Evolutionary conservation across 2,797 vertebrate genomes (phyloP), one percentile per base, ranked within the genome.

Genomic region (Clarias fuscus): DNA sequence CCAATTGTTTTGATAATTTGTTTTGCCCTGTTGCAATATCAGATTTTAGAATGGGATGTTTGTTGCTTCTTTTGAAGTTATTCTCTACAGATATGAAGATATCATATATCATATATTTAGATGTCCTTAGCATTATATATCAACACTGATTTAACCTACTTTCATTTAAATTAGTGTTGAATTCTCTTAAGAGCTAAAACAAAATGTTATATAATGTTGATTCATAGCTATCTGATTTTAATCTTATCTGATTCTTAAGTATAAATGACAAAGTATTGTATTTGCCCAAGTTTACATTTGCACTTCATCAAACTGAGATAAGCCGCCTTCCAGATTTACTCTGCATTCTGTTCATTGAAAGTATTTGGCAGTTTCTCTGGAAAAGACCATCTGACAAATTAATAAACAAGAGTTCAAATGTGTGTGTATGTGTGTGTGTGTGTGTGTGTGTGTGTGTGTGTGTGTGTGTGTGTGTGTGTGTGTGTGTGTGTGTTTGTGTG

Each of bases 381-480:
- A 64, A 79, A 80, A n/a, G 37, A 48, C 37, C 61, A 65, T 64
- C 40, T 81, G 78, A 24, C 37, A 65, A 61, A 61, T 58, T 8
- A 78, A 14, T 20, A 40, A 83, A 84, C 33, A 64, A 53, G 13
- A n/a, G 71, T n/a, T 40, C 48, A 40, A 5, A 10, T 84, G 27
- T 86, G 72, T 88, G 82, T 84, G n/a, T 78, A 58, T 33, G 33
- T 33, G 33, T 84, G 33, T 86, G 72, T 88, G 81, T 84, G n/a
- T 78, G 64, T 82, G 75, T 40, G 40, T 40, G 40, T 40, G 40
- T 40, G 40, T 40, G 71, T 86, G 56, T 86, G 18, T 87, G 68
- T 77, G 13, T 86, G 20, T 84, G 78, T 89, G 86, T 65, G 48
- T 67, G 71, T 89, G 84, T 91, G 91, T 82, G 82, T 88, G 88